These are phyloP conservation scores for Smutsia gigantea DNA, from an alignment of 2,797 vertebrate species.

Conservation along the genomic window DNA sequence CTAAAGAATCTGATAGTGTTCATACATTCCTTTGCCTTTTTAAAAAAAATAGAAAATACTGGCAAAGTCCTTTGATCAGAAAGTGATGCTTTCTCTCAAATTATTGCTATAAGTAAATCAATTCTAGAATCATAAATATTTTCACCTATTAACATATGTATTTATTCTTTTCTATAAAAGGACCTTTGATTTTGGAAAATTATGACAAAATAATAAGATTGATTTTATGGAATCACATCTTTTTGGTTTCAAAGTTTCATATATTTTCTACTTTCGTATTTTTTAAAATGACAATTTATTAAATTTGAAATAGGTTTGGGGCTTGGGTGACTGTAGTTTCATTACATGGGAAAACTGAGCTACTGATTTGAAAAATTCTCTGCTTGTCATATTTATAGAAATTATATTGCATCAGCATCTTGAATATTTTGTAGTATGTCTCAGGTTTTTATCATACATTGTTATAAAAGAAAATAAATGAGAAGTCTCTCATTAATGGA, in stretches of 20 bases:
- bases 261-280: neutral
- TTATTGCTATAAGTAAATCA: constrained; percentile 46
- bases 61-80: constrained; percentile 7
- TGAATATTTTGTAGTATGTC: constrained; percentile 1
- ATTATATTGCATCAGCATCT: constrained; percentile 18
- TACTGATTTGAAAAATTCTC: constrained; percentile 49
- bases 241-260: constrained; percentile 19
- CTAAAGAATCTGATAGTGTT: neutral
- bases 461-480: neutral
- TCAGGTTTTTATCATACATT: neutral
- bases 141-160: constrained; percentile 19
- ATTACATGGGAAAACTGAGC: constrained; percentile 35
- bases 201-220: constrained; percentile 50
- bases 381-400: constrained; percentile 1
- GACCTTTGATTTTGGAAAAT: constrained; percentile 63
- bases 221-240: constrained; percentile 56
- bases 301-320: constrained; percentile 38
- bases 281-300: neutral
- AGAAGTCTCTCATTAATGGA: neutral
- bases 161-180: neutral
- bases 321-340: constrained; percentile 41
- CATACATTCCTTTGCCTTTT: constrained; percentile 3
- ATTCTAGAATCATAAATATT: constrained; percentile 57
- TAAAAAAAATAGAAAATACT: neutral
- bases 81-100: constrained; percentile 59